Base-by-base conservation (phyloP, 2,797 vertebrate genomes). In the Peromyscus eremicus region DNA sequence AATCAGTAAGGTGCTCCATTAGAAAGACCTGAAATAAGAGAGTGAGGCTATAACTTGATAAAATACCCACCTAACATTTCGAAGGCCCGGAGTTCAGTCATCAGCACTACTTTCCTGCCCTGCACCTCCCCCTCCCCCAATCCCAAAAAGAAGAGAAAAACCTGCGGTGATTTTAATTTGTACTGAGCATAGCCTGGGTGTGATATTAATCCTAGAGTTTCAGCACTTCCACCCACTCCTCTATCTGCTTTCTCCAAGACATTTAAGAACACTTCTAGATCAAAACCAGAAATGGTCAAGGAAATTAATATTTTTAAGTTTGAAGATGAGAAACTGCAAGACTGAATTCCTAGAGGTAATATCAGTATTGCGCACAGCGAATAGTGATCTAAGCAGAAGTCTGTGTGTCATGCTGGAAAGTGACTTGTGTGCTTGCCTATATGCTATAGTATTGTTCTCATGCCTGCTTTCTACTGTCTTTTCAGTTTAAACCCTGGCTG, bases 191-290 rank as follows among this genome's bases (percentile, higher is more conserved):
- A 89, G 73, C 40, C 55, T 25, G n/a, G 13, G 5, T 34, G 37
- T 40, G 60, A 9, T 40, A 60, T 87, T 10, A 9, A 14, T 46
- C 23, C 6, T 37, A 66, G 46, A 60, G 4, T 34, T 29, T 71
- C 55, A 64, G 64, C 29, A 0, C 25, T 49, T 81, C 64, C 62
- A 9, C 32, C 62, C 46, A 55, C 84, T 4, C 29, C 46, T 5
- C 12, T 25, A 14, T 46, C n/a, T 86, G 16, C 49, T 73, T 43
- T 40, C 57, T n/a, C 37, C 21, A 62, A 43, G 90, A 93, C 16
- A 93, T 34, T 84, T 80, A 79, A 88, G 64, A 93, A 81, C 17
- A 73, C 29, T 96, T 85, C 66, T 81, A 94, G 29, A 71, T 73
- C 71, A 89, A 91, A 68, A 64, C 29, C 40, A 62, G 85, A 89